Percentiles rank a stretch among this genome's conserved stretches.
phyloP scores from a whole-genome alignment of 2,113 vertebrate species.

The Addax nasomaculatus region DNA sequence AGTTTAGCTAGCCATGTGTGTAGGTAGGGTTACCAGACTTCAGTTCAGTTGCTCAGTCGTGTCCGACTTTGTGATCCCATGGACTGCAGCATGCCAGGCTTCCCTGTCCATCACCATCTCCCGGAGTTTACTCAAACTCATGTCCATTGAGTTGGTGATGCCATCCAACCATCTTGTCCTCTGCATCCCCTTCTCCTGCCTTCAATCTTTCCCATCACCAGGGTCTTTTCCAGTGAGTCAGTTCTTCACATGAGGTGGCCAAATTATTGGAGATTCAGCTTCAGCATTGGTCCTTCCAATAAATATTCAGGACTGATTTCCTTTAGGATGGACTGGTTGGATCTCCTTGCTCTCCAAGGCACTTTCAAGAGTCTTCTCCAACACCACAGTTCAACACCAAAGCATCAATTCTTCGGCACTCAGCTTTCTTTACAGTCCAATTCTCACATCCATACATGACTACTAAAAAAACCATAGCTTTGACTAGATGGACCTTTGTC shows the following conservation, averaged over 20 bases:
- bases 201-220: neutral
- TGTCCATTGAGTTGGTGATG: neutral
- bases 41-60: neutral
- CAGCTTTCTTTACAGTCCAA: neutral
- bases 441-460: too few species aligned
- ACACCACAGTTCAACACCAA: neutral
- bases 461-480: too few species aligned
- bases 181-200: neutral
- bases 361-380: neutral
- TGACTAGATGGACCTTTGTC: too few species aligned
- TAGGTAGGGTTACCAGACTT: neutral
- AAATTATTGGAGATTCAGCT: neutral
- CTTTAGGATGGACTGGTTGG: neutral
- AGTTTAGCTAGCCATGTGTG: neutral
- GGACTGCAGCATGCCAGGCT: neutral
- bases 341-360: neutral
- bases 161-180: neutral
- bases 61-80: neutral
- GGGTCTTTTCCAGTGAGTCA: neutral
- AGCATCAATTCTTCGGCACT: fast-evolving
- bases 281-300: neutral
- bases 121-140: neutral
- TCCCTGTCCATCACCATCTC: neutral
- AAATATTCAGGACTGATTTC: neutral
- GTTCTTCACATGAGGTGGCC: neutral